Conservation (phyloP, 2,888 invertebrate species). For the Lochmaea crataegi region DNA sequence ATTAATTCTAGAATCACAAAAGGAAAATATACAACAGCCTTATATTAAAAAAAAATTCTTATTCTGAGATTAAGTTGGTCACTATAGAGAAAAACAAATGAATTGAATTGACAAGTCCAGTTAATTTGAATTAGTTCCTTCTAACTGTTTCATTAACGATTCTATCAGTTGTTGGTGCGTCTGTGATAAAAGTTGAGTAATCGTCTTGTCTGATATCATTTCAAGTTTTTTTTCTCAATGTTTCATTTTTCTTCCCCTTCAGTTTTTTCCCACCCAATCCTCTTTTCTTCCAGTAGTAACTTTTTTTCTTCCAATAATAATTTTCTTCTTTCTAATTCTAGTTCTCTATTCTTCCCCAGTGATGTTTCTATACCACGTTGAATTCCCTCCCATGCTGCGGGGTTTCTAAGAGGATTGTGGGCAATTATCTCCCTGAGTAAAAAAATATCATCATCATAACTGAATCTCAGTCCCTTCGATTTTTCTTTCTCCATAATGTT, state of each 20-base stretch:
- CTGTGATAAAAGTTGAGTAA: conserved; percentile 18
- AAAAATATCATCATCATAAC: conserved; percentile 9
- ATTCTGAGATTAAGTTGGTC: neutral
- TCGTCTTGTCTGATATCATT: conserved; percentile 24
- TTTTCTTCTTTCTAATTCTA: conserved; percentile 16
- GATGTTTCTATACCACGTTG: conserved; percentile 15
- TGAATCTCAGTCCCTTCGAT: conserved; percentile 13
- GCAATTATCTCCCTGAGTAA: conserved; percentile 11
- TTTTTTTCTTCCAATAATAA: conserved; percentile 12
- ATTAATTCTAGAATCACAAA: no score
- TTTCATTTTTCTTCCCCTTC: conserved; percentile 24
- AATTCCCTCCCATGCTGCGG: conserved; percentile 23
- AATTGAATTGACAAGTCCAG: conserved; percentile 16
- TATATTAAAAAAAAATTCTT: conserved; percentile 4
- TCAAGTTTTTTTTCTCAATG: conserved; percentile 23
- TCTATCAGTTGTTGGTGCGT: conserved; percentile 21
- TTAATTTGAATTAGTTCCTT: conserved; percentile 21
- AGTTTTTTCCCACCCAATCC: conserved; percentile 23
- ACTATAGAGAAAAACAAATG: conserved; percentile 1
- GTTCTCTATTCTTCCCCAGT: conserved; percentile 14
- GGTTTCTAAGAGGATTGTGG: conserved; percentile 22
- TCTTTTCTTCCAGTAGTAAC: conserved; percentile 22
- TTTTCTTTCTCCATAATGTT: no score
- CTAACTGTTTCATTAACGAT: conserved; percentile 6
- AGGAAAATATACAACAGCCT: no score